A percentile compares a stretch with the other conserved stretches of the same genome.
Evolutionary conservation across 2,797 vertebrate genomes (phyloP).

Genomic region (Anomalospiza imberbis): DNA sequence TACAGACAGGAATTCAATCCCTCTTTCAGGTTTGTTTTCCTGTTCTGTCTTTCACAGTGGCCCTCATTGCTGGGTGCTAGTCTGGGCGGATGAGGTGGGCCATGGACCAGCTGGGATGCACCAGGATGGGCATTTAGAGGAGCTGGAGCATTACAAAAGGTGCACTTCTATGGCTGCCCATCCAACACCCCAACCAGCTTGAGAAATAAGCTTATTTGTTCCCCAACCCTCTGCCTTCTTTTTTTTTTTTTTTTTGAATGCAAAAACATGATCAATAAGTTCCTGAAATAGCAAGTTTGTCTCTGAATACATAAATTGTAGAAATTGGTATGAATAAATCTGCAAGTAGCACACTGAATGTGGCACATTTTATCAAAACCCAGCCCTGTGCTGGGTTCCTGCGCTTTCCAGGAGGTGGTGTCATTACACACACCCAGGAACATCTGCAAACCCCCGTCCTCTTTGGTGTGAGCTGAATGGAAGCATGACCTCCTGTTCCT

Average conservation of each 20-base stretch:
- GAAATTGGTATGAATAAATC: conserved; percentile 95
- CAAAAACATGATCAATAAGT: conserved; percentile 81
- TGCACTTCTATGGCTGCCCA: background rate
- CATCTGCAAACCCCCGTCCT: conserved; percentile 88
- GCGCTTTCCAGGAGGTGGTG: conserved; percentile 74
- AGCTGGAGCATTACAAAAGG: background rate
- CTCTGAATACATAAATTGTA: conserved; percentile 96
- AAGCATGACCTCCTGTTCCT: conserved; percentile 94
- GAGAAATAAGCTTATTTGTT: conserved; percentile 13
- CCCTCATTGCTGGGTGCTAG: background rate
- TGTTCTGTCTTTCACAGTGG: background rate
- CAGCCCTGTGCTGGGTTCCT: conserved; percentile 65
- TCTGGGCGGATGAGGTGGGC: background rate
- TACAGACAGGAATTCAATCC: background rate
- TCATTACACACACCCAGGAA: conserved; percentile 85
- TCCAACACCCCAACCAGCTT: conserved; percentile 16
- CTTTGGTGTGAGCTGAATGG: conserved; percentile 84
- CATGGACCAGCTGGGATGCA: background rate
- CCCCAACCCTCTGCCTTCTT: accelerated
- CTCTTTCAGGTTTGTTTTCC: background rate
- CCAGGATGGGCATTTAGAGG: background rate
- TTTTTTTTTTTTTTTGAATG: conserved; percentile 62
- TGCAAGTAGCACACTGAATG: conserved; percentile 90
- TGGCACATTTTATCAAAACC: conserved; percentile 82
- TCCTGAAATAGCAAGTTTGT: conserved; percentile 86